phyloP scores from a whole-genome alignment of 1,140 invertebrate species.

The Drosophila santomea region DNA sequence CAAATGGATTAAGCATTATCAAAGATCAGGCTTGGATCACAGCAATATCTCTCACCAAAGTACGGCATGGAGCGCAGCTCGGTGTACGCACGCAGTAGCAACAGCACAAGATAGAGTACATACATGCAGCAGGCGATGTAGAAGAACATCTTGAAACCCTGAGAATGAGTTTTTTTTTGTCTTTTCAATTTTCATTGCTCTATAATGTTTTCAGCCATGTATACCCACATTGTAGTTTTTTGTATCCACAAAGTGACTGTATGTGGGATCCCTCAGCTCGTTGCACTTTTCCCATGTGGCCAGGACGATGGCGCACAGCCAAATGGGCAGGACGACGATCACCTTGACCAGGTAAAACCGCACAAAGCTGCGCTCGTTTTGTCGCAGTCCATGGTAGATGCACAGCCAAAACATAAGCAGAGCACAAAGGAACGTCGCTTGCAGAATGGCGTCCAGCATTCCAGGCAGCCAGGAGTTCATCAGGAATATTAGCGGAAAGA shows the following conservation, averaged over 20 bases:
- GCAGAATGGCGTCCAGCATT: constrained; percentile 95
- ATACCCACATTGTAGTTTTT: constrained; percentile 93
- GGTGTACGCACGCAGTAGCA: constrained; percentile 95
- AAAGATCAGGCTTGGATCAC: neutral
- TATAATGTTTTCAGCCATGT: neutral
- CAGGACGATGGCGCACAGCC: constrained; percentile 93
- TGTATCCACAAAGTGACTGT: constrained; percentile 95
- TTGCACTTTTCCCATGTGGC: constrained; percentile 96
- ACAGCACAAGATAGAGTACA: constrained; percentile 92
- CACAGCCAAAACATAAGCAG: constrained; percentile 96
- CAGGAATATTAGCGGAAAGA: constrained; percentile 96
- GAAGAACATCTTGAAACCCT: constrained; percentile 94
- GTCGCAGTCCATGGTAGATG: constrained; percentile 95
- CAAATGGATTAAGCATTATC: neutral
- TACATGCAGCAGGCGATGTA: constrained; percentile 94
- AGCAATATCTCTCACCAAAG: constrained; percentile 90
- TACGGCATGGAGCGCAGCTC: constrained; percentile 98
- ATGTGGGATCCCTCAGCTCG: constrained; percentile 95
- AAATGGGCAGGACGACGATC: constrained; percentile 93
- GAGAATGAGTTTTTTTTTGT: neutral
- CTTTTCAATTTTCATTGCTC: no score
- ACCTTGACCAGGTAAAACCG: constrained; percentile 97
- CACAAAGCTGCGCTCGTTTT: constrained; percentile 94
- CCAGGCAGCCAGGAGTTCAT: constrained; percentile 95
- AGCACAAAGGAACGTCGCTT: constrained; percentile 94